Conservation (phyloP, 2,888 invertebrate species). For the Morpho helenor region DNA sequence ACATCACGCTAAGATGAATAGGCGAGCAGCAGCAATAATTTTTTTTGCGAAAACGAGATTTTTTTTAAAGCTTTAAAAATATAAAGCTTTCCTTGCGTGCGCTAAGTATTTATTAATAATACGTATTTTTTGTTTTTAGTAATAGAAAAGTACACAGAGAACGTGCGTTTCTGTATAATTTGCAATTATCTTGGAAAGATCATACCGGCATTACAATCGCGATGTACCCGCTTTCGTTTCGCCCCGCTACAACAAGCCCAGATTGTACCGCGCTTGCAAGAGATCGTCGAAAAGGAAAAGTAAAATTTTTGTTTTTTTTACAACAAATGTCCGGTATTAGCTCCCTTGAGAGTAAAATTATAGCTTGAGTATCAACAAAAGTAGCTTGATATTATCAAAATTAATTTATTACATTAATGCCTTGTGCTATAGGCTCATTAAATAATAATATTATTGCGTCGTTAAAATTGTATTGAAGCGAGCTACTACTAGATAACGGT, state of each 20-base stretch:
- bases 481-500: too few species aligned
- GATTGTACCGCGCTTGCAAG: slow-evolving; percentile 92
- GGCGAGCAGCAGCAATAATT: neutral
- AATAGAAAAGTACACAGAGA: slow-evolving; percentile 99
- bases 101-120: neutral
- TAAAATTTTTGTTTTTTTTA: slow-evolving; percentile 53
- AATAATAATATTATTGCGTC: too few species aligned
- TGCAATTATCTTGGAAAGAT: slow-evolving; percentile 99
- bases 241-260: slow-evolving; percentile 92
- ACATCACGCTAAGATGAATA: too few species aligned
- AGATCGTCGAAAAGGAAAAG: slow-evolving; percentile 91
- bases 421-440: too few species aligned
- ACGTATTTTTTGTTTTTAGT: slow-evolving; percentile 78
- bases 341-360: too few species aligned
- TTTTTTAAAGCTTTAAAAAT: neutral
- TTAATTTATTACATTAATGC: too few species aligned
- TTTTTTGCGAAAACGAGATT: neutral
- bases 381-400: too few species aligned
- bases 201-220: slow-evolving; percentile 98
- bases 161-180: slow-evolving; percentile 98
- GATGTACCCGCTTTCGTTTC: slow-evolving; percentile 98
- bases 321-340: too few species aligned
- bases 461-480: too few species aligned
- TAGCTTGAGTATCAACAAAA: too few species aligned
- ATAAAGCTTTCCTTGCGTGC: too few species aligned